Evolutionary conservation across 2,888 invertebrate genomes (phyloP), one percentile per base, ranked within the genome.

Genomic region (Scaptomyza reducta): DNA sequence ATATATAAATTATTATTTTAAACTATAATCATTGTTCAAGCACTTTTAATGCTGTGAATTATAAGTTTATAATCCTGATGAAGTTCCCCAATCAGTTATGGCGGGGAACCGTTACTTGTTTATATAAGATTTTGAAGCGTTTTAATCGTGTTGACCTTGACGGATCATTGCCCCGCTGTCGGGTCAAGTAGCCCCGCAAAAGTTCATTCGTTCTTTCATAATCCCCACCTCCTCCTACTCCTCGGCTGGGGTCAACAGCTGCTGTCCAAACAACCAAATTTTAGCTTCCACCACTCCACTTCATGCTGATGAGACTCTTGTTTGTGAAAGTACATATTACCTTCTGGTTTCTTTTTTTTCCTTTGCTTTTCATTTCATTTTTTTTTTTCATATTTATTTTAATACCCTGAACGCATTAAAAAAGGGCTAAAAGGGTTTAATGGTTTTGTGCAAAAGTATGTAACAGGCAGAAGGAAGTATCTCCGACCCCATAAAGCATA

Each of bases 221-320:
- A 40, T 61, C 45, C n/a, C 60, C 47, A 11, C 2, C 27, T 1
- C 10, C 13, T 6, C 18, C 3, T 16, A 27, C 38, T 1, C 35
- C 25, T 27, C 5, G 25, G 16, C 18, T n/a, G 56, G 38, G 56
- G 13, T 62, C 50, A 62, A 44, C 62, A 62, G 64, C 62, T 62
- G 62, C 64, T 44, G 50, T 50, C 42, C 64, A 50, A 38, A 49
- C 62, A 47, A 47, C 29, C 35, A 63, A 63, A 38, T 44, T 62
- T 31, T n/a, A 22, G 64, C 59, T 45, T 7, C 31, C 33, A n/a
- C 13, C 47, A 16, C 38, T 38, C 44, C 45, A 59, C 59, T 62
- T 14, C 62, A 63, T 44, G 62, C n/a, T 38, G 50, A 50, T 38
- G 62, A 35, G 49, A 11, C 38, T 46, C 59, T 44, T 18, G 53